Evolutionary conservation across 1,140 invertebrate genomes (phyloP).

Genomic region (Drosophila suzukii): DNA sequence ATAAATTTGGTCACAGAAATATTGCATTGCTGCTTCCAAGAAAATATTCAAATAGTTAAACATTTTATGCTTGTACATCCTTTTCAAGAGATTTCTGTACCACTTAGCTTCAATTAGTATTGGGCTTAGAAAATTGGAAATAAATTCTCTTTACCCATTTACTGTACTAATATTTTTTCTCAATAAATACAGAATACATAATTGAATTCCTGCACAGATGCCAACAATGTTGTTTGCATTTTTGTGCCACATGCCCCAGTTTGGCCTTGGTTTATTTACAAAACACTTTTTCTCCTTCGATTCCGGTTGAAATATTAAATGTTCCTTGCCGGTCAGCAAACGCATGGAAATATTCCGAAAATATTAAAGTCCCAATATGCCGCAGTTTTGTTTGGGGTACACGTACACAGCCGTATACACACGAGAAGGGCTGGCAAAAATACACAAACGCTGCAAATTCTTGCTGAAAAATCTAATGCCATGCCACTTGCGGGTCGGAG

Average conservation of each 20-base stretch:
- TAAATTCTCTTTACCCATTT: neutral
- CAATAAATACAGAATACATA: neutral
- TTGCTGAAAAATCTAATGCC: conserved; percentile 78
- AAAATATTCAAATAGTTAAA: neutral
- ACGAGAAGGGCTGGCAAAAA: conserved; percentile 42
- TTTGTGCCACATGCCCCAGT: neutral
- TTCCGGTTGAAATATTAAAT: neutral
- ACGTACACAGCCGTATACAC: neutral
- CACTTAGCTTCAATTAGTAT: neutral
- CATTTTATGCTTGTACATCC: neutral
- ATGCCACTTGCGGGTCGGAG: conserved; percentile 53
- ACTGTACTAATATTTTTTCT: neutral
- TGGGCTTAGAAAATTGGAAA: neutral
- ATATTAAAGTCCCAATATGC: conserved; percentile 12
- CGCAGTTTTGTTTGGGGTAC: conserved; percentile 11
- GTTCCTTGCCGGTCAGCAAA: neutral
- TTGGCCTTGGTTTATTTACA: neutral
- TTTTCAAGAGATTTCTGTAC: neutral
- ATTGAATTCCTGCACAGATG: neutral
- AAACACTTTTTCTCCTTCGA: neutral
- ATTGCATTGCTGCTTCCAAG: no score
- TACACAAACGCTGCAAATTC: conserved; percentile 71
- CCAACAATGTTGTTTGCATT: neutral
- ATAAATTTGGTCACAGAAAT: no score
- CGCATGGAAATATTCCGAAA: neutral